phyloP scores from a whole-genome alignment of 2,888 invertebrate species.

The Tiliacea citrago region DNA sequence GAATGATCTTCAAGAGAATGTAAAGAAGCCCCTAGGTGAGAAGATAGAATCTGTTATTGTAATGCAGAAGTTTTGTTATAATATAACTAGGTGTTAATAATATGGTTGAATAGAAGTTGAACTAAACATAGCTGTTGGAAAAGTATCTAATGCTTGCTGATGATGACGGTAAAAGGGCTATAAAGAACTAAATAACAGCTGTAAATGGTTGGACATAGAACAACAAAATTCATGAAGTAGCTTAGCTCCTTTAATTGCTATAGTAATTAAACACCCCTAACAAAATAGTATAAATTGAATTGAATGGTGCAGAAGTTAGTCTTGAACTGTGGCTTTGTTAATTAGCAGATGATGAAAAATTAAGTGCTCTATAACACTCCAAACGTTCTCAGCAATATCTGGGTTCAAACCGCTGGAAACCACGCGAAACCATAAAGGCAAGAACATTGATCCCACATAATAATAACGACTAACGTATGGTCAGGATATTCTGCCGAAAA shows the following conservation, averaged over 20 bases:
- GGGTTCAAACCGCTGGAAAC: constrained; percentile 16
- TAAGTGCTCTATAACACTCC: neutral
- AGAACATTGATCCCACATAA: constrained; percentile 7
- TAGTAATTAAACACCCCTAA: neutral
- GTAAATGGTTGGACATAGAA: neutral
- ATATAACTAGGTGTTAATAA: neutral
- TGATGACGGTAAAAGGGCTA: neutral
- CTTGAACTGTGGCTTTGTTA: neutral
- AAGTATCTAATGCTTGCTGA: neutral
- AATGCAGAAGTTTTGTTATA: neutral
- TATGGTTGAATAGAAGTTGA: neutral
- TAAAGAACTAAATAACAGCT: neutral
- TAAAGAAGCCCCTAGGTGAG: neutral
- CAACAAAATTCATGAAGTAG: neutral
- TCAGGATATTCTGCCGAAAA: constrained; percentile 30
- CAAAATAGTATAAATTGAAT: neutral
- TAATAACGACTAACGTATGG: neutral
- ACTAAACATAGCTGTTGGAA: neutral
- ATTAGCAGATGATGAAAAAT: neutral
- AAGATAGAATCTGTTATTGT: neutral
- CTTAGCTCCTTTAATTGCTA: neutral
- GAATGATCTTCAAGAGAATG: neutral
- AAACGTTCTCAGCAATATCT: neutral
- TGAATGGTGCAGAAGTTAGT: neutral
- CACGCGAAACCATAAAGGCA: neutral